A percentile compares a stretch with the other conserved stretches of the same genome.
Evolutionary conservation across 2,797 vertebrate genomes (phyloP).

Genomic region (Sylvia borin): DNA sequence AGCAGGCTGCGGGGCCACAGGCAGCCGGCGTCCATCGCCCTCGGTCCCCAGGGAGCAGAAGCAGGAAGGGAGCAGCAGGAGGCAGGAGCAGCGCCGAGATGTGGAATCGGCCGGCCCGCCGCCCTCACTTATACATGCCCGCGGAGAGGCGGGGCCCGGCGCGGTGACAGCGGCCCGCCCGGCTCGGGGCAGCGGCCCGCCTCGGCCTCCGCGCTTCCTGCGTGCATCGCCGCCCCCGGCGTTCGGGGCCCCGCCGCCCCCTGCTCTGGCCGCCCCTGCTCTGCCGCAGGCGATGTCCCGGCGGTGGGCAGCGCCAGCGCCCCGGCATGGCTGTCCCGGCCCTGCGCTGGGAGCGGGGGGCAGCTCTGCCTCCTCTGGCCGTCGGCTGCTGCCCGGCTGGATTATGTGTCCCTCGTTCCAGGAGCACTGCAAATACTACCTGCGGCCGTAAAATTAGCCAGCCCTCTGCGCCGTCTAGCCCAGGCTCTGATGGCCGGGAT

Average conservation of each 20-base stretch:
- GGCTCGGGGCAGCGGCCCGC: neutral
- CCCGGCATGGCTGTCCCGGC: neutral
- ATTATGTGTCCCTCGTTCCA: fast-evolving
- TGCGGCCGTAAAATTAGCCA: neutral
- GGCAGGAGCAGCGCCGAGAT: too few relatives aligned
- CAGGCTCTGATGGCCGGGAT: fast-evolving
- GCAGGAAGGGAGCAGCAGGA: fast-evolving
- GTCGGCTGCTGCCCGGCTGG: neutral
- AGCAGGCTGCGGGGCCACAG: neutral
- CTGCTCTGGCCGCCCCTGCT: neutral
- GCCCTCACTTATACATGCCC: neutral
- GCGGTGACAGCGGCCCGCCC: neutral
- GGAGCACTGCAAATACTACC: neutral
- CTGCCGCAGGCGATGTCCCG: neutral
- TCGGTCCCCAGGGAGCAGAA: neutral
- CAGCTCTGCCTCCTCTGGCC: too few relatives aligned
- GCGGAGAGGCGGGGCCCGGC: neutral
- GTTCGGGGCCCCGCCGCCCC: neutral
- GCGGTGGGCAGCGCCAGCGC: neutral
- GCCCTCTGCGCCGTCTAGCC: neutral
- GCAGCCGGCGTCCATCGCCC: neutral
- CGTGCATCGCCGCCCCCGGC: neutral
- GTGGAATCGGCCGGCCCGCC: neutral
- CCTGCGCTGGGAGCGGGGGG: too few relatives aligned
- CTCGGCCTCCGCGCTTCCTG: neutral